Percentiles rank a stretch among this genome's conserved stretches.
These are phyloP conservation scores for Melieria omissa DNA, from an alignment of 2,888 invertebrate species.

Conservation along the genomic window DNA sequence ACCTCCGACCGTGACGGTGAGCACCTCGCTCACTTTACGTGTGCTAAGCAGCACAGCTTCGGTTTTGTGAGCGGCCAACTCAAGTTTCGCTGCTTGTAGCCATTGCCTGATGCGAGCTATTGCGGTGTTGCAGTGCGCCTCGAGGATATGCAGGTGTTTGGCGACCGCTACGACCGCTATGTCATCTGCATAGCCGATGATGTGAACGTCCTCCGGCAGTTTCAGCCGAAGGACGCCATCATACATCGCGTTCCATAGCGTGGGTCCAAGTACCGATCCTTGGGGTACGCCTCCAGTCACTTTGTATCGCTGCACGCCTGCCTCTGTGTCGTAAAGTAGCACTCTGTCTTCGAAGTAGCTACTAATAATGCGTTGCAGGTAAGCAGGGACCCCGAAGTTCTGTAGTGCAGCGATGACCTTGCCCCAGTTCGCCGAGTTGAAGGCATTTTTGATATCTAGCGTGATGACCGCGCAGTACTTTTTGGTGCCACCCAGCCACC, in stretches of 20 bases:
- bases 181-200: constrained; percentile 36
- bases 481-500: constrained; percentile 20
- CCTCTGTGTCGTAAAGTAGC: constrained; percentile 26
- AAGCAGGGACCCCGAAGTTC: background rate
- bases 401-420: background rate
- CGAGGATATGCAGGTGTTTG: constrained; percentile 1
- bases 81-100: background rate
- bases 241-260: constrained; percentile 32
- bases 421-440: constrained; percentile 32
- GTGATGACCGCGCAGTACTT: constrained; percentile 31
- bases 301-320: constrained; percentile 13
- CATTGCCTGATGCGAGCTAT: background rate
- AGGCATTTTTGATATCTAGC: constrained; percentile 32
- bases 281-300: constrained; percentile 25
- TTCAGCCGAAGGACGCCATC: constrained; percentile 25
- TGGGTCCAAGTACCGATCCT: constrained; percentile 34
- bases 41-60: constrained; percentile 16
- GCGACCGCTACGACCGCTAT: constrained; percentile 29
- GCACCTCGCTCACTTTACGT: constrained; percentile 1
- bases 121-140: constrained; percentile 1
- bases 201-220: background rate
- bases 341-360: constrained; percentile 22
- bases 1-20: background rate
- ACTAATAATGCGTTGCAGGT: constrained; percentile 1
- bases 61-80: background rate